Percentiles rank a stretch among this genome's conserved stretches.
Conservation (phyloP, 2,113 vertebrate genomes). For the Oncorhynchus nerka region DNA sequence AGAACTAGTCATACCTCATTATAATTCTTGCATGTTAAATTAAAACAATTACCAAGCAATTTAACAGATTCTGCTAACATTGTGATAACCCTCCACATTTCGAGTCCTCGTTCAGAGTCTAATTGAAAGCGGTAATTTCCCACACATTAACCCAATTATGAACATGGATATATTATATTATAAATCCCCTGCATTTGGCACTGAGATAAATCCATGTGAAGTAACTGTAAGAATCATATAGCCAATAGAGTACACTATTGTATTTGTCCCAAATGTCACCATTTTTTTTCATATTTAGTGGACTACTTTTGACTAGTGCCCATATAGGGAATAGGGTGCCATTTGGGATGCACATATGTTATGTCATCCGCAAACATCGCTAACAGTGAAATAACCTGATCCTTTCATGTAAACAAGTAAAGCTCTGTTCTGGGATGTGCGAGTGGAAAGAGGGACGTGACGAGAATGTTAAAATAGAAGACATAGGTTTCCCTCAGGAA, state of each 20-base stretch:
- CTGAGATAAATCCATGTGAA: not conserved
- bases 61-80: not conserved
- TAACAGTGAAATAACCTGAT: not conserved
- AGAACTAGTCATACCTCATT: slow-evolving; percentile 1
- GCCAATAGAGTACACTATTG: too few species aligned
- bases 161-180: not conserved
- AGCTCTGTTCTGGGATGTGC: slow-evolving; percentile 8
- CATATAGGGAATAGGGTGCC: too few species aligned
- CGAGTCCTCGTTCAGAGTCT: not conserved
- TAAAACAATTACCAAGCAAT: not conserved
- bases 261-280: too few species aligned
- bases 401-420: slow-evolving; percentile 35
- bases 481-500: slow-evolving; percentile 35
- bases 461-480: slow-evolving; percentile 50
- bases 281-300: too few species aligned
- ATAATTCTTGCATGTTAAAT: not conserved
- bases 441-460: slow-evolving; percentile 38
- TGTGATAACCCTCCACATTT: not conserved
- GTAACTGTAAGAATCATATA: not conserved
- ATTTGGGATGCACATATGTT: not conserved
- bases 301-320: too few species aligned
- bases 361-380: not conserved
- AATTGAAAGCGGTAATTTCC: slow-evolving; percentile 1
- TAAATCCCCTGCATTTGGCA: not conserved
- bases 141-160: slow-evolving; percentile 2